Evolutionary conservation across 2,888 invertebrate genomes (phyloP).

Genomic region (Trichacis sp.): DNA sequence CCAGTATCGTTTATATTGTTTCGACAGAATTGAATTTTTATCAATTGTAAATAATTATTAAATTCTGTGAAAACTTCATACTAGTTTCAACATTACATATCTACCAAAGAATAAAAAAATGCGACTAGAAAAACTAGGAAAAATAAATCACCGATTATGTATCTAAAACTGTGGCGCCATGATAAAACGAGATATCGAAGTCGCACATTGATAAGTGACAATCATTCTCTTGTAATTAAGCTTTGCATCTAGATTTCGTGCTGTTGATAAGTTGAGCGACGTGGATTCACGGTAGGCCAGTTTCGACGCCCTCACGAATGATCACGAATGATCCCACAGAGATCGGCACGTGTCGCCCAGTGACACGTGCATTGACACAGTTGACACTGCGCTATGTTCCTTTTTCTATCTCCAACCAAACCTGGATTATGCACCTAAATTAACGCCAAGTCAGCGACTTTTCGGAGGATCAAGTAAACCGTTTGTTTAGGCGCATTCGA

Average conservation of each 20-base stretch:
- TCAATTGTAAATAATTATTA: too few relatives aligned
- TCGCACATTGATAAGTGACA: background rate
- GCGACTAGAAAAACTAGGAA: too few relatives aligned
- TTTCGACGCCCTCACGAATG: conserved; percentile 58
- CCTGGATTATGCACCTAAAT: conserved; percentile 50
- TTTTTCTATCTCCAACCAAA: conserved; percentile 40
- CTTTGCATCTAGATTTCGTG: conserved; percentile 13
- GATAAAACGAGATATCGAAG: background rate
- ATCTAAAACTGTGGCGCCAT: background rate
- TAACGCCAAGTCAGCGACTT: conserved; percentile 55
- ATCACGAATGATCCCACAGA: conserved; percentile 63
- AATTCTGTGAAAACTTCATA: too few relatives aligned
- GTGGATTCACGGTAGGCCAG: conserved; percentile 51
- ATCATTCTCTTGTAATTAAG: conserved; percentile 19
- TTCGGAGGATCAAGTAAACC: conserved; percentile 47
- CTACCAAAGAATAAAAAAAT: too few relatives aligned
- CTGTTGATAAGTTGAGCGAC: conserved; percentile 35
- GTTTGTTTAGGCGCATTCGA: conserved; percentile 57
- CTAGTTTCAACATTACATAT: too few relatives aligned
- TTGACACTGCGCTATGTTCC: background rate
- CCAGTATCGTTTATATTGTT: too few relatives aligned
- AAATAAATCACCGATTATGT: too few relatives aligned
- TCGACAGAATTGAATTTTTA: too few relatives aligned
- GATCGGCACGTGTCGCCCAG: conserved; percentile 63
- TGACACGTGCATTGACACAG: conserved; percentile 1